Conservation (phyloP, 2,888 invertebrate genomes). For the Patella pellucida region DNA sequence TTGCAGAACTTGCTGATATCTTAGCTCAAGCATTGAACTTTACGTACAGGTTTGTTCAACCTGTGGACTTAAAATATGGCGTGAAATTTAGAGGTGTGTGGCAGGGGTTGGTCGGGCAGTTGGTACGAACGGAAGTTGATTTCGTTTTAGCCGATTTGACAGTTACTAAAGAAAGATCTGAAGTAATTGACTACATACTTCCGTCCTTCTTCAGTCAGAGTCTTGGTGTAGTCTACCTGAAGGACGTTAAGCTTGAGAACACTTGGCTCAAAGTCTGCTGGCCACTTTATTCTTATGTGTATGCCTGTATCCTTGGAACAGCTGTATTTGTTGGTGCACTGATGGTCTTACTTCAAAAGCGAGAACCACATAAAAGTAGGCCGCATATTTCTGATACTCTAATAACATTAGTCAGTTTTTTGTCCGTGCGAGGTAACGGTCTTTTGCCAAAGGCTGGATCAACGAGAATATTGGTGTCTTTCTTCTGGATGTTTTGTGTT, state of each 20-base stretch:
- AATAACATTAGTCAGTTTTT: background rate
- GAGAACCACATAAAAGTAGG: background rate
- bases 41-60: background rate
- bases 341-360: background rate
- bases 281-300: background rate
- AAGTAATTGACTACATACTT: background rate
- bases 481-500: conserved; percentile 3
- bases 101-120: background rate
- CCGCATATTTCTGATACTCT: background rate
- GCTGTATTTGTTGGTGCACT: background rate
- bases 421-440: background rate
- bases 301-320: background rate
- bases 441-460: background rate
- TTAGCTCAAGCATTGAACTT: background rate
- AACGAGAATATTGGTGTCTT: background rate
- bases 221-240: background rate
- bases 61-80: background rate
- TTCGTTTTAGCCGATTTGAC: background rate
- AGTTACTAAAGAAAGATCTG: background rate
- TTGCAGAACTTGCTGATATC: background rate
- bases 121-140: background rate
- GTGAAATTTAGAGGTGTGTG: background rate
- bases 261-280: background rate
- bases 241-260: background rate
- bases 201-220: background rate